Evolutionary conservation across 2,113 vertebrate genomes (phyloP).

Genomic region (human): GRCh38 chr18:12495001-12495500

Average conservation of each 20-base stretch:
- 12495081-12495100: not conserved
- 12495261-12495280: not conserved
- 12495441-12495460: not conserved
- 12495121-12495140: not conserved
- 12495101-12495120: not conserved
- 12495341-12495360: not conserved
- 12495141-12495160: not conserved
- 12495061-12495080: not conserved
- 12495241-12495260: not conserved
- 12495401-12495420: not conserved
- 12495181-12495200: not conserved
- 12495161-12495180: not conserved
- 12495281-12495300: not conserved
- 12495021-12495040: too few species aligned
- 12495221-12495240: not conserved
- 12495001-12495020: too few species aligned
- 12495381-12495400: not conserved
- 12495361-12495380: not conserved
- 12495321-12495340: not conserved
- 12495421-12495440: not conserved
- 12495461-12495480: not conserved
- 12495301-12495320: not conserved
- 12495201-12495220: not conserved
- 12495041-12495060: too few species aligned
- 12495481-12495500: not conserved